Conservation (phyloP, 2,113 vertebrate genomes). For the Oryzias javanicus region DNA sequence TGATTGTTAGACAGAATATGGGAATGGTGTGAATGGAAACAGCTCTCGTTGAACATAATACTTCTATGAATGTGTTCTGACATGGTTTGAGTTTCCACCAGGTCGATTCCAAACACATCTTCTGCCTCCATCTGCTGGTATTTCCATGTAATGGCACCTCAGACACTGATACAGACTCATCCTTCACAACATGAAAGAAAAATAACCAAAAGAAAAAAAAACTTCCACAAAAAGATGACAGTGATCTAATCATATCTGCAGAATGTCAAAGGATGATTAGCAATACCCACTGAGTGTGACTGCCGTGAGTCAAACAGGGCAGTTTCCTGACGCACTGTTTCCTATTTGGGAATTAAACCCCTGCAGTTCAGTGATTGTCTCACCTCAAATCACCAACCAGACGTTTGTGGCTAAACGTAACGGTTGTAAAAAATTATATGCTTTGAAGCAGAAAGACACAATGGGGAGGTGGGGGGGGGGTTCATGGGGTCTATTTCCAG, state of each 20-base stretch:
- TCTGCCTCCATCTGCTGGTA: slow-evolving; percentile 54
- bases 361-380: no score
- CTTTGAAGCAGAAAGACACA: no score
- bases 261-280: slow-evolving; percentile 33
- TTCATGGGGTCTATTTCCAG: no score
- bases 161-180: not conserved
- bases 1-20: not conserved
- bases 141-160: slow-evolving; percentile 12
- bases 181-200: slow-evolving; percentile 11
- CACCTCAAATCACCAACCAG: no score
- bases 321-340: no score
- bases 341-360: no score
- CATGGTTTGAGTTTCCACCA: slow-evolving; percentile 27
- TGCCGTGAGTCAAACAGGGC: not conserved
- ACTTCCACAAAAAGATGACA: no score
- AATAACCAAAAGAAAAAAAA: no score
- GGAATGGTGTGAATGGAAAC: slow-evolving; percentile 15
- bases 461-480: no score
- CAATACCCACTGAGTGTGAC: slow-evolving; percentile 38
- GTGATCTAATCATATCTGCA: no score
- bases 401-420: no score
- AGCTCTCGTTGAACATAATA: slow-evolving; percentile 19
- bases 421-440: no score
- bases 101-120: slow-evolving; percentile 14
- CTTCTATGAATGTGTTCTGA: slow-evolving; percentile 39